These are phyloP conservation scores for Galago senegalensis DNA, from an alignment of 2,797 vertebrate genomes.

Conservation along the genomic window DNA sequence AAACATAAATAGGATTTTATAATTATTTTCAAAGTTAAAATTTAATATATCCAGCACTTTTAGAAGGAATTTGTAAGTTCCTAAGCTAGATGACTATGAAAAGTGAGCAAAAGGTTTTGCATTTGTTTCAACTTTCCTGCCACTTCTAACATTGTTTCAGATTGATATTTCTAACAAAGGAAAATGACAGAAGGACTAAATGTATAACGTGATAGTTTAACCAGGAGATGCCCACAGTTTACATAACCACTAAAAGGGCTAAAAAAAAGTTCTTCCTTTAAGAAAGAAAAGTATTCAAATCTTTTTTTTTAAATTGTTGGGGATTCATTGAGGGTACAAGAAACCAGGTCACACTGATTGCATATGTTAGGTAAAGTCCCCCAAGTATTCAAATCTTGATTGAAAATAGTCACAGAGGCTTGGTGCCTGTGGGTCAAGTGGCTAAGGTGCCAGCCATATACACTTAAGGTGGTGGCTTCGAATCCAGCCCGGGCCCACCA, in stretches of 20 bases:
- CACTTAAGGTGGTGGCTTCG: too few relatives aligned
- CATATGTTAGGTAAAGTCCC: too few relatives aligned
- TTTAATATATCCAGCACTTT: neutral
- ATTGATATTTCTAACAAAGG: slow-evolving; percentile 43
- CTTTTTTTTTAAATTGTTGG: too few relatives aligned
- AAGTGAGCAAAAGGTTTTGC: neutral
- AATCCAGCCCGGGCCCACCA: too few relatives aligned
- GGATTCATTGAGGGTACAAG: too few relatives aligned
- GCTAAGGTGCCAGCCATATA: too few relatives aligned
- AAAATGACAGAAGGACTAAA: slow-evolving; percentile 5
- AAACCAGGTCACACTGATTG: too few relatives aligned
- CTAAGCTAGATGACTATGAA: neutral
- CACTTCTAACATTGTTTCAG: neutral
- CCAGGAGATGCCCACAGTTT: slow-evolving; percentile 10
- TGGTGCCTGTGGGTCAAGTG: too few relatives aligned
- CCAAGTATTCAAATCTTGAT: slow-evolving; percentile 18
- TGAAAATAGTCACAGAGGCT: slow-evolving; percentile 36
- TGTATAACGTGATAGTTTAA: slow-evolving; percentile 11
- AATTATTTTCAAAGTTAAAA: slow-evolving; percentile 51
- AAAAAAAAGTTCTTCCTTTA: neutral
- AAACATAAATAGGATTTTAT: slow-evolving; percentile 2
- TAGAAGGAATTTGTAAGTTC: neutral
- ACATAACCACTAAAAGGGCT: neutral
- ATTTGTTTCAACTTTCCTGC: neutral
- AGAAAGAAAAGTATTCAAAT: slow-evolving; percentile 35